Percentiles rank a stretch among this genome's conserved stretches.
Conservation (phyloP, 2,797 vertebrate species). For the Pseudochirops corinnae region DNA sequence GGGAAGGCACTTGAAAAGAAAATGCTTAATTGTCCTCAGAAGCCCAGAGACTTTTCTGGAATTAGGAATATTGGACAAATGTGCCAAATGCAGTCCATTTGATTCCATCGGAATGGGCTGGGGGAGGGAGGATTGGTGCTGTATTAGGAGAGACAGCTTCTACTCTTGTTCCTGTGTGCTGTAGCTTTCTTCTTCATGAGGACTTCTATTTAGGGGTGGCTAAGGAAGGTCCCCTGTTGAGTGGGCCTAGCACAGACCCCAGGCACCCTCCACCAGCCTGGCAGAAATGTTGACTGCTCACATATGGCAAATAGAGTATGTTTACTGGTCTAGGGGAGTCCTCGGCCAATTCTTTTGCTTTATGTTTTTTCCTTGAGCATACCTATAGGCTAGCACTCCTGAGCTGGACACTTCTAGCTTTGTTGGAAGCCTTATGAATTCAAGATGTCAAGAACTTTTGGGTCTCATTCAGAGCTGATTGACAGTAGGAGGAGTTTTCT, state of each 20-base stretch:
- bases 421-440: not conserved
- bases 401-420: not conserved
- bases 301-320: not conserved
- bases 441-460: not conserved
- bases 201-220: not conserved
- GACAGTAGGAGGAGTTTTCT: not conserved
- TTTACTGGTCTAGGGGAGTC: not conserved
- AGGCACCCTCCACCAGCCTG: not conserved
- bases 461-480: not conserved
- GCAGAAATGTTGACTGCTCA: not conserved
- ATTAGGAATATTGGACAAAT: not conserved
- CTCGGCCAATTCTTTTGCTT: not conserved
- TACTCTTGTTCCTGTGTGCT: not conserved
- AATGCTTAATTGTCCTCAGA: not conserved
- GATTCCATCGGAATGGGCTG: not conserved
- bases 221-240: not conserved
- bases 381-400: not conserved
- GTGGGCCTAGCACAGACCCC: not conserved
- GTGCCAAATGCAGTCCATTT: not conserved
- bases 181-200: not conserved
- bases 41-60: not conserved
- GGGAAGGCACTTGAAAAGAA: not conserved
- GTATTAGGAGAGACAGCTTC: not conserved
- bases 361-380: not conserved
- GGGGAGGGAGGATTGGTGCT: not conserved